Percentiles rank a stretch among this genome's conserved stretches.
These are phyloP conservation scores for Nerophis lumbriciformis DNA, from an alignment of 2,113 vertebrate species.

Conservation along the genomic window DNA sequence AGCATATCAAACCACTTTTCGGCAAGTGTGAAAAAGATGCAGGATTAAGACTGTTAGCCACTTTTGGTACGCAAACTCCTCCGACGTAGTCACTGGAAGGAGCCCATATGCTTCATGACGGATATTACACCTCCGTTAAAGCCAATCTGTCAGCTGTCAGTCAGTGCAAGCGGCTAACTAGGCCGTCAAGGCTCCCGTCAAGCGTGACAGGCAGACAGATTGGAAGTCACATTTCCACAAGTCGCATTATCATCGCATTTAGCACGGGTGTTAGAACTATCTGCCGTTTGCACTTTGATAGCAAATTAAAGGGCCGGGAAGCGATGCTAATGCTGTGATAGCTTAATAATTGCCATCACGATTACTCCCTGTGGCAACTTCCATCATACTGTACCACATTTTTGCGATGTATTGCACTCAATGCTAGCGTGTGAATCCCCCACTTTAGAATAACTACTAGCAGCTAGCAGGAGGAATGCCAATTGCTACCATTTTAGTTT, in stretches of 20 bases:
- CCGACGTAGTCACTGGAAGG: neutral
- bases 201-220: constrained; percentile 58
- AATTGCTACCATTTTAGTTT: no score
- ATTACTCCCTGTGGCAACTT: neutral
- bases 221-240: constrained; percentile 58
- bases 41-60: neutral
- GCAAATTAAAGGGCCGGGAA: neutral
- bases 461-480: no score
- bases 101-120: neutral
- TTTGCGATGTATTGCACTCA: no score
- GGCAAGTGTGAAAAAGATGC: no score
- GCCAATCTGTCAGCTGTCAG: constrained; percentile 54
- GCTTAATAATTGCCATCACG: constrained; percentile 36
- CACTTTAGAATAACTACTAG: no score
- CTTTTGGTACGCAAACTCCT: neutral
- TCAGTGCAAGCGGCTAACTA: constrained; percentile 47
- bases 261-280: constrained; percentile 39
- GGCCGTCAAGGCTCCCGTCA: constrained; percentile 49
- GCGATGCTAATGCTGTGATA: constrained; percentile 43
- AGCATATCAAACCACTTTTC: no score
- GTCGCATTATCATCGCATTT: constrained; percentile 54
- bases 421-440: no score
- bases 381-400: no score
- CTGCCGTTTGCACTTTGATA: constrained; percentile 21
- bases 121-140: constrained; percentile 18